These are phyloP conservation scores for Sycophaga agraensis DNA, from an alignment of 1,140 invertebrate species.

Conservation along the genomic window DNA sequence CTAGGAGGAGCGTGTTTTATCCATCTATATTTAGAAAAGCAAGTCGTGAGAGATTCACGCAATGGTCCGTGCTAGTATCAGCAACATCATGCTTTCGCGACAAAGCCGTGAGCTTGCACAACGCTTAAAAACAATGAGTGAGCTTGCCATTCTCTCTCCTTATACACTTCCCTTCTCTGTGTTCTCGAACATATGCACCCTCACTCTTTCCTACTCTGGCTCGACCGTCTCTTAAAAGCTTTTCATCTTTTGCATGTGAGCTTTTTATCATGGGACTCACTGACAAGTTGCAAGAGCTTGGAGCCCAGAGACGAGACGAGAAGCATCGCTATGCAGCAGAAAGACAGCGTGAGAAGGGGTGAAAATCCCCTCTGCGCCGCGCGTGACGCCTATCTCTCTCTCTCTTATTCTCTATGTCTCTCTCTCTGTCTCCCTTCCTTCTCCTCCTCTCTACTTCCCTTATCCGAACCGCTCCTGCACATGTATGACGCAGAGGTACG, in stretches of 20 bases:
- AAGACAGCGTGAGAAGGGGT: too few species aligned
- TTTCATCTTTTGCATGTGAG: constrained; percentile 54
- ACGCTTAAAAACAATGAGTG: constrained; percentile 42
- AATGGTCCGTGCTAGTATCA: constrained; percentile 7
- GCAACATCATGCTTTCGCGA: background rate
- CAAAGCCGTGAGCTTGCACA: constrained; percentile 26
- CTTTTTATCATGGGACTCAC: constrained; percentile 51
- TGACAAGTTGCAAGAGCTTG: constrained; percentile 25
- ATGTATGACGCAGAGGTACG: constrained; percentile 48
- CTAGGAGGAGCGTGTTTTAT: background rate
- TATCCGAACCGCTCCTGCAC: constrained; percentile 31
- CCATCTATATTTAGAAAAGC: constrained; percentile 23
- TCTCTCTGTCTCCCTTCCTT: constrained; percentile 27
- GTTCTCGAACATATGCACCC: constrained; percentile 29
- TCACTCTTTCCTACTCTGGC: too few species aligned
- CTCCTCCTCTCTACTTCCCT: background rate
- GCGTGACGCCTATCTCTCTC: constrained; percentile 30
- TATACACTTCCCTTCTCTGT: constrained; percentile 35
- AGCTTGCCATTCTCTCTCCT: constrained; percentile 30
- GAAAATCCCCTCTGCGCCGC: too few species aligned
- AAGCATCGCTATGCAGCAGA: background rate
- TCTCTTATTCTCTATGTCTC: constrained; percentile 24
- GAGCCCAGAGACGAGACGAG: constrained; percentile 33
- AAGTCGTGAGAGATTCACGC: background rate
- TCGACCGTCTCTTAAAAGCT: constrained; percentile 48